phyloP scores from a whole-genome alignment of 2,113 vertebrate species.

The Eudyptes chrysolophus region DNA sequence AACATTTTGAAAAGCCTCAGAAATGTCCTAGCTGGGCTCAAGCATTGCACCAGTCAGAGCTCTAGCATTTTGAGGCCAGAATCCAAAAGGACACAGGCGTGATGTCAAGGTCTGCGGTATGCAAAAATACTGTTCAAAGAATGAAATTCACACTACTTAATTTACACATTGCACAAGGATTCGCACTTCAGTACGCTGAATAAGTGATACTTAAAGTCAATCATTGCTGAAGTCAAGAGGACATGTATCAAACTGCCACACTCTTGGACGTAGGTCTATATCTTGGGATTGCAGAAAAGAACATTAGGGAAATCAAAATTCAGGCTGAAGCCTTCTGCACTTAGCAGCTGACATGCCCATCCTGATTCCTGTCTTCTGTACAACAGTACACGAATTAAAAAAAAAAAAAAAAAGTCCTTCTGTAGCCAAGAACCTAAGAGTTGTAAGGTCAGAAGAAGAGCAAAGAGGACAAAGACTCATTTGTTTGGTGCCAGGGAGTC shows the following conservation, averaged over 20 bases:
- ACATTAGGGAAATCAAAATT: neutral
- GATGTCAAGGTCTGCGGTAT: neutral
- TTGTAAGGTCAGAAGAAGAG: neutral
- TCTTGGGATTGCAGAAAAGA: neutral
- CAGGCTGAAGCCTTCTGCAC: neutral
- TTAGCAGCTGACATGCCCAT: neutral
- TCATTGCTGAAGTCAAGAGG: neutral
- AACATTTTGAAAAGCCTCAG: neutral
- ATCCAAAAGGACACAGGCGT: neutral
- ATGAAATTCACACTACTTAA: neutral
- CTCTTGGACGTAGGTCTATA: neutral
- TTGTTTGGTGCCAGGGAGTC: neutral
- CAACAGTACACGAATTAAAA: rapidly evolving
- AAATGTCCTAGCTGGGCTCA: neutral
- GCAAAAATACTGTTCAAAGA: neutral
- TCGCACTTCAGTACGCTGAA: neutral
- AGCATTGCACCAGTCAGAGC: neutral
- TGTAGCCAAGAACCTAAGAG: neutral
- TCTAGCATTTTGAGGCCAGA: neutral
- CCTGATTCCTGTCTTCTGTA: neutral
- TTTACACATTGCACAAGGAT: neutral
- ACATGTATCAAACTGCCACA: neutral
- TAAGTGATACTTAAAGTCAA: neutral
- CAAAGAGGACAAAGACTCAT: neutral
- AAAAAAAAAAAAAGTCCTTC: neutral